Conservation (phyloP, 2,113 vertebrate genomes). For the Ochotona princeps region DNA sequence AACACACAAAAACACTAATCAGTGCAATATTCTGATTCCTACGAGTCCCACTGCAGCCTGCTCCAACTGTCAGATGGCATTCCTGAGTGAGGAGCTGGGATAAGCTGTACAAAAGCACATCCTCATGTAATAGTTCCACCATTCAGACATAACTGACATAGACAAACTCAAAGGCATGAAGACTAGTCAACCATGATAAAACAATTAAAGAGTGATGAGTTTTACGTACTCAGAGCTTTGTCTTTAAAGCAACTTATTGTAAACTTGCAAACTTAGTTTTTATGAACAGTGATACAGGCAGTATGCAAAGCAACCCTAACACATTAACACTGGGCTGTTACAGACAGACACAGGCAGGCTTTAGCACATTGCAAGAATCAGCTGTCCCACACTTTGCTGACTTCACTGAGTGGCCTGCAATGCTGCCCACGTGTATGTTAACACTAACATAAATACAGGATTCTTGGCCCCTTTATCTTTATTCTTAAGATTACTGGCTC, state of each 20-base stretch:
- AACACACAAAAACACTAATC: background rate
- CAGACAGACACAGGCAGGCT: background rate
- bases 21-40: background rate
- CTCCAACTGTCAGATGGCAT: background rate
- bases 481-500: slow-evolving; percentile 8
- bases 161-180: background rate
- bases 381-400: background rate
- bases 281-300: background rate
- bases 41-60: background rate
- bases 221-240: background rate
- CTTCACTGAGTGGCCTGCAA: background rate
- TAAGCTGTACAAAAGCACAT: background rate
- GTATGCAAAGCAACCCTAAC: background rate
- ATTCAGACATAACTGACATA: background rate
- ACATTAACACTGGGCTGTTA: background rate
- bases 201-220: background rate
- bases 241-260: background rate
- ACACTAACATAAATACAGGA: background rate
- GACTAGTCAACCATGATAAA: background rate
- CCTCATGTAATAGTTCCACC: background rate
- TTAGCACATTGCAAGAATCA: background rate
- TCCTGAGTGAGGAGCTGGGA: background rate
- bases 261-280: background rate
- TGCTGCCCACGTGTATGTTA: background rate
- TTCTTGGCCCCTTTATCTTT: slow-evolving; percentile 37